Evolutionary conservation across 2,113 vertebrate genomes (phyloP), one percentile per base, ranked within the genome.

Genomic region (Sinocyclocheilus rhinocerous): DNA sequence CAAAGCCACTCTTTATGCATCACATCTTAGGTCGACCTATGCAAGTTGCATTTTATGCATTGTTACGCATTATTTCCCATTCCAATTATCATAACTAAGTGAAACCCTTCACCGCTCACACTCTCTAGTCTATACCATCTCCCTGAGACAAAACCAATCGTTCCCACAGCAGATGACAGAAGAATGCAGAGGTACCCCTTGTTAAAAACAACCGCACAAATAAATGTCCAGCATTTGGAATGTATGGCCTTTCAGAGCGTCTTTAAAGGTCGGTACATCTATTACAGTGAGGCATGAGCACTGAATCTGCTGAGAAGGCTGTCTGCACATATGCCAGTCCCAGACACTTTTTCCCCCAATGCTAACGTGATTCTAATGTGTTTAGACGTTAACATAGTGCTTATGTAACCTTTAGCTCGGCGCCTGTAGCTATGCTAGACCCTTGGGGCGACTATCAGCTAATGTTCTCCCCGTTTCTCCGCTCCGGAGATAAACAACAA

Each of bases 101-200:
- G 22, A 61, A 79, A 42, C 39, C 57, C 33, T n/a, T 22, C 22
- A 61, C 8, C 22, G 20, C 55, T 57, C 55, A 57, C 55, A 22
- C 82, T 77, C 61, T 81, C 52, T 11, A 45, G 42, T 42, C 42
- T 84, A 29, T 76, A 78, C 69, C 85, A 90, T 84, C 22, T 87
- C 70, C 89, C 80, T 89, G 84, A 84, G 84, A 85, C 87, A 80
- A 76, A 76, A 86, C 59, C n/a, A 39, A 76, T 69, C 86, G 76
- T 61, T 20, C 39, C 85, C 67, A 75, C 63, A 45, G n/a, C 55
- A 76, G 59, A 57, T 78, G 65, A 88, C 65, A 69, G 82, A 73
- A 48, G 22, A 55, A 86, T 45, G 50, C 79, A 65, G 55, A 80
- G 77, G 22, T 61, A 63, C 57, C 33, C 55, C 18, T 22, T 42